Evolutionary conservation across 2,888 invertebrate genomes (phyloP), one percentile per base, ranked within the genome.

Genomic region (Dascillus cervinus): DNA sequence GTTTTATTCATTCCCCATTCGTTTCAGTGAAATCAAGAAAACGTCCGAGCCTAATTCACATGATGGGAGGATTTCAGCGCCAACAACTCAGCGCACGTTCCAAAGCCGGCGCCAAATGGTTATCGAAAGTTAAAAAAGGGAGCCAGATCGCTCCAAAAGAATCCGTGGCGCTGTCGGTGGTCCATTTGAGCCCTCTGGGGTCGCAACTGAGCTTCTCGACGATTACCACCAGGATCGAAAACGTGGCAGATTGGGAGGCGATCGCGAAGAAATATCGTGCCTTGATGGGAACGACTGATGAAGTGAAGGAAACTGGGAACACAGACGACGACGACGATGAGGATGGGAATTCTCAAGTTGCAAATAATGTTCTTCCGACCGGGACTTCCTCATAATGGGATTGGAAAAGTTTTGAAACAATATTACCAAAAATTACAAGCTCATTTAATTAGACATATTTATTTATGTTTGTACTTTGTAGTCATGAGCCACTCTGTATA

Each of bases 221-320:
- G 44, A 71, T 72, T 34, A 77, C 78, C 27, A 82, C 80, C 25
- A 73, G 86, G 47, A 89, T 90, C 46, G 90, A 90, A 59, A 87
- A 83, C 53, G 88, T 91, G 4, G 86, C 87, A 2, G 90, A 92
- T 60, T 92, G 91, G 91, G 87, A 88, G 53, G 72, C 81, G 2
- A 90, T 91, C 35, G 84, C 90, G 11, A 85, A 85, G 66, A 90
- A 89, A 58, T 92, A 91, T 60, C 72, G 88, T 11, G 82, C 83
- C 0, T 67, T 90, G 5, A 72, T 78, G 43, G 80, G 82, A 9
- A 69, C 68, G 29, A 64, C 68, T 11, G 72, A 75, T 37, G 78
- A 78, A 37, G 70, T 72, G 11, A 69, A 64, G 39, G 60, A 64
- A 9, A 49, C 55, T 12, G 44, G 49, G 1, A 60, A 51, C 25